phyloP scores from a whole-genome alignment of 2,113 vertebrate genomes.

The Ictidomys tridecemlineatus region DNA sequence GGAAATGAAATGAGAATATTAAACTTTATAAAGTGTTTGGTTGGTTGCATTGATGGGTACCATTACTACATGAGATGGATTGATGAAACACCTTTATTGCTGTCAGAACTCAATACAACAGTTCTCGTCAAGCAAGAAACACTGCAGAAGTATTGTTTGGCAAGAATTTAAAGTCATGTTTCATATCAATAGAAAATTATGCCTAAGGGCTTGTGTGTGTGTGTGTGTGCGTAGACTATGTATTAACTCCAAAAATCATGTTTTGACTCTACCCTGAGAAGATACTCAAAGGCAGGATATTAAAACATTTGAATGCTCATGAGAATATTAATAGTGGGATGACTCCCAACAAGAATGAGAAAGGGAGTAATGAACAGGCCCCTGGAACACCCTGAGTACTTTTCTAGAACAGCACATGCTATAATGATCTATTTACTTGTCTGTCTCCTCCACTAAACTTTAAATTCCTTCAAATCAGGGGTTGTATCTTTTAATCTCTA shows the following conservation, averaged over 20 bases:
- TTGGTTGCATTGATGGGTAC: conserved; percentile 57
- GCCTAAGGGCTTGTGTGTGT: conserved; percentile 31
- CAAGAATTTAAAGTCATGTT: conserved; percentile 41
- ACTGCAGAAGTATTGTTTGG: conserved; percentile 63
- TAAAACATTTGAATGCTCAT: conserved; percentile 53
- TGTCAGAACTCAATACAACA: conserved; percentile 79
- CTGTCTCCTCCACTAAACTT: conserved; percentile 56
- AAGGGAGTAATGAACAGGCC: not conserved
- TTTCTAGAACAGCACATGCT: not conserved
- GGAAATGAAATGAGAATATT: conserved; percentile 75
- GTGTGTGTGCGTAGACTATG: not conserved
- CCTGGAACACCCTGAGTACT: not conserved
- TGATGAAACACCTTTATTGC: conserved; percentile 82
- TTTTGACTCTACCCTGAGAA: conserved; percentile 40
- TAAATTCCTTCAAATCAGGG: conserved; percentile 55
- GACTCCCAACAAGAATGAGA: conserved; percentile 3
- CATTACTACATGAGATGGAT: conserved; percentile 62
- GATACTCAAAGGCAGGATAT: conserved; percentile 66
- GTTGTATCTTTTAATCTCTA: conserved; percentile 2
- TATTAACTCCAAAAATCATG: conserved; percentile 59
- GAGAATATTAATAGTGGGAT: conserved; percentile 41
- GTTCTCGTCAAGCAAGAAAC: conserved; percentile 65
- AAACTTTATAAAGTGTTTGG: conserved; percentile 74
- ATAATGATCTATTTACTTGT: conserved; percentile 30
- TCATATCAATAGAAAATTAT: conserved; percentile 70